phyloP scores from a whole-genome alignment of 1,140 invertebrate genomes.

The Drosophila setifemur region DNA sequence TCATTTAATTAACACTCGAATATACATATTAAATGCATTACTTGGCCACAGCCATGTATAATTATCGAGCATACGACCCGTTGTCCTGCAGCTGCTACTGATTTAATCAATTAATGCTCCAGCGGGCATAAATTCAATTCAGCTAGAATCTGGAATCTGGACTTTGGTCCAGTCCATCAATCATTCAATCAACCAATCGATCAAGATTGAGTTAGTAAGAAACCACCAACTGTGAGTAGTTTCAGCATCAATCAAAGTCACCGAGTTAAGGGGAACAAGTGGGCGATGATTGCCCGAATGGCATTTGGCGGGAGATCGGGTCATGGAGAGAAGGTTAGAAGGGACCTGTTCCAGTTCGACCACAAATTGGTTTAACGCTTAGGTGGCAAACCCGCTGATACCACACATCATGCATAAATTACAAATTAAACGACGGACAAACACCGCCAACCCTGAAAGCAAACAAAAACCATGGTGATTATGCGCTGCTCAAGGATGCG shows the following conservation, averaged over 20 bases:
- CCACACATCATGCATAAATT: constrained; percentile 50
- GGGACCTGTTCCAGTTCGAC: background rate
- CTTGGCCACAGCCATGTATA: background rate
- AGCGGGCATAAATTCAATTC: constrained; percentile 18
- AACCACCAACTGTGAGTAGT: constrained; percentile 4
- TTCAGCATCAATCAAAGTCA: constrained; percentile 60
- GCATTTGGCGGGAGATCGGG: background rate
- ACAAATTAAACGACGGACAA: constrained; percentile 54
- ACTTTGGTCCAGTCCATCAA: background rate
- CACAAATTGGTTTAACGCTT: constrained; percentile 55
- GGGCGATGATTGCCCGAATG: background rate
- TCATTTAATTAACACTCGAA: constrained; percentile 17
- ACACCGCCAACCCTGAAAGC: constrained; percentile 7
- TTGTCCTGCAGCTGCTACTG: background rate
- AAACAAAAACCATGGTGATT: constrained; percentile 22
- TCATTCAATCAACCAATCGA: constrained; percentile 34
- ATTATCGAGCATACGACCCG: constrained; percentile 13
- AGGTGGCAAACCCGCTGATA: constrained; percentile 28
- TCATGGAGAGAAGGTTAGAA: background rate
- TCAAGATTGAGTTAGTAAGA: constrained; percentile 46
- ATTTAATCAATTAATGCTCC: constrained; percentile 32
- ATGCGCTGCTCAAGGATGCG: background rate
- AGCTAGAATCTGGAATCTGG: background rate
- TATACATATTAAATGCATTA: constrained; percentile 12
- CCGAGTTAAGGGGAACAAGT: constrained; percentile 8